Evolutionary conservation across 2,113 vertebrate species (phyloP), one percentile per base, ranked within the genome.

Genomic region (Myrmecobius fasciatus): DNA sequence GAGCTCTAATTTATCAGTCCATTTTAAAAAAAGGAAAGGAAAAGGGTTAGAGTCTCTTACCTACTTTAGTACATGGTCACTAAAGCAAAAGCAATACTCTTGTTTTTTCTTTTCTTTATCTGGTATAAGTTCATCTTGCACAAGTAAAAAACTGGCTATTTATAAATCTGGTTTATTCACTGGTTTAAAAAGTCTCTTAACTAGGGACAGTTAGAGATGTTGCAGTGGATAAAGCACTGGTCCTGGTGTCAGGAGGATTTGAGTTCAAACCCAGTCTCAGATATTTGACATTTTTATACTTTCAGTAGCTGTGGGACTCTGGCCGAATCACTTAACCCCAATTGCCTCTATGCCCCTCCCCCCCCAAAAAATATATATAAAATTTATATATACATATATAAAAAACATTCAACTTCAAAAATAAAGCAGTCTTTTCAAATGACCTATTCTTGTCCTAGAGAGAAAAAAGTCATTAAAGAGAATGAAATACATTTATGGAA

Each of bases 101-200:
- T 93, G 94, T 36, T 36, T 95, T 28, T 93, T 17, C 43, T 47
- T 93, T 93, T 24, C 2, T 92, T 90, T n/a, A 92, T 95, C n/a
- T 95, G 93, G n/a, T 10, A 94, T 53, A 43, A 96, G 93, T 96
- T 96, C 89, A 97, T 93, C 96, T 90, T 95, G 47, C 22, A 94
- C 48, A 96, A 96, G 95, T 20, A 95, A 54, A 95, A 90, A 95
- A 94, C 89, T 3, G 95, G 67, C 51, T 95, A 96, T 94, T 93
- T 94, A 89, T 67, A 96, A 95, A 95, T 47, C 26, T 95, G 26
- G 46, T 92, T 83, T 43, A 83, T 43, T 83, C 17, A 83, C 67
- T 43, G 1, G n/a, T n/a, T 83, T 83, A 83, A 83, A 75, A 83
- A 83, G 36, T 43, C 92, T 91, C 53, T 51, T 51, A 51, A 51